Evolutionary conservation across 1,140 invertebrate genomes (phyloP), one percentile per base, ranked within the genome.

Genomic region (Amyelois transitella): DNA sequence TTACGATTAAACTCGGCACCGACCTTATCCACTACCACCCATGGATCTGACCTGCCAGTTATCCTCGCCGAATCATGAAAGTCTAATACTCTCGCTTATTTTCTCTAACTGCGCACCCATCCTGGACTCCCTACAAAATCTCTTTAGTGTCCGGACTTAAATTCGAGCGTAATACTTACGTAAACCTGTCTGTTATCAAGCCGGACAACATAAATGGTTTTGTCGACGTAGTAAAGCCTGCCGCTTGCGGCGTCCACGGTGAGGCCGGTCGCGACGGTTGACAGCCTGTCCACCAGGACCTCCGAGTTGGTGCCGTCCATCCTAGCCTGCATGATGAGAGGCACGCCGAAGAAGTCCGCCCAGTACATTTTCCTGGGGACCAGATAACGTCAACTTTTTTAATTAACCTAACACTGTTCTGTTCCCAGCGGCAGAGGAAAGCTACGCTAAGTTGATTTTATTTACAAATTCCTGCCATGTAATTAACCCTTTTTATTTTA

Each of bases 201-300:
- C 14, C 91, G 89, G 14, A 96, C 89, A 1, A 93, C 94, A 81
- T 96, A 95, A 1, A 97, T 92, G 63, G 95, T 95, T 0, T 91
- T 91, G 64, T 96, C 94, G 0, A 96, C 93, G 91, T 96, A 96
- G 64, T 96, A 94, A 5, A 94, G 85, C 47, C 95, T 89, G 17
- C 93, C 88, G 58, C 94, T 96, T 14, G 94, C 92, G 72, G 94
- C 93, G 81, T 99, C 98, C 45, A 99, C 88, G 1, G 96, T 92
- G 6, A 99, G 85, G 1, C 96, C 96, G 78, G 96, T 97, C 0
- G 98, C 96, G 94, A 95, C 97, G 32, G 91, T 91, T 1, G 90
- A 91, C 62, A 94, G 88, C 14, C 92, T 90, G 10, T 91, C 86
- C 0, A 94, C 90, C 17, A 97, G 90, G 0, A 91, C 74, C 1